phyloP scores from a whole-genome alignment of 2,888 invertebrate genomes.

The Heliconius sara region DNA sequence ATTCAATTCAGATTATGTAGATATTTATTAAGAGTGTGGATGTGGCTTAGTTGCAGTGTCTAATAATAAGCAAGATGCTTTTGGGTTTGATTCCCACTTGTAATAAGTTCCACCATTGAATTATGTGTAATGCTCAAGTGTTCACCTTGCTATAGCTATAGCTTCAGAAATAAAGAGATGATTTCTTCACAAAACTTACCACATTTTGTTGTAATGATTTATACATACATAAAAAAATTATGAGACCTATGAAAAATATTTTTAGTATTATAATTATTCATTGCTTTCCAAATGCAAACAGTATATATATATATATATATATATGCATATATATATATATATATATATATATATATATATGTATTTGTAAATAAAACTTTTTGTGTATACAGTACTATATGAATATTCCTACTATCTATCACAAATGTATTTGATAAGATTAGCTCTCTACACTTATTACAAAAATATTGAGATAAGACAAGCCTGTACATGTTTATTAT shows the following conservation, averaged over 20 bases:
- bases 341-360: too few relatives aligned
- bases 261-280: background rate
- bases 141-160: too few relatives aligned
- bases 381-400: background rate
- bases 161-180: background rate
- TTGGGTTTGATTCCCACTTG: too few relatives aligned
- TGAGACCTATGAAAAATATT: background rate
- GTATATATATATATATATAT: too few relatives aligned
- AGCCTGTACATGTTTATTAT: background rate
- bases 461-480: slow-evolving; percentile 17
- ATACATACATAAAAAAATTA: background rate
- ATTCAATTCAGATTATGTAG: background rate
- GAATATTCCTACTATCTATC: background rate
- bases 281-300: background rate
- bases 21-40: background rate
- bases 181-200: background rate
- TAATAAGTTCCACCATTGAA: too few relatives aligned
- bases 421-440: slow-evolving; percentile 24
- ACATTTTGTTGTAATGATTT: background rate
- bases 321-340: too few relatives aligned
- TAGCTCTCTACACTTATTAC: background rate
- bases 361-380: background rate
- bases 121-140: too few relatives aligned
- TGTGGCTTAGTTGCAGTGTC: too few relatives aligned
- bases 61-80: too few relatives aligned